Evolutionary conservation across 2,113 vertebrate genomes (phyloP).

Genomic region (Ondatra zibethicus): DNA sequence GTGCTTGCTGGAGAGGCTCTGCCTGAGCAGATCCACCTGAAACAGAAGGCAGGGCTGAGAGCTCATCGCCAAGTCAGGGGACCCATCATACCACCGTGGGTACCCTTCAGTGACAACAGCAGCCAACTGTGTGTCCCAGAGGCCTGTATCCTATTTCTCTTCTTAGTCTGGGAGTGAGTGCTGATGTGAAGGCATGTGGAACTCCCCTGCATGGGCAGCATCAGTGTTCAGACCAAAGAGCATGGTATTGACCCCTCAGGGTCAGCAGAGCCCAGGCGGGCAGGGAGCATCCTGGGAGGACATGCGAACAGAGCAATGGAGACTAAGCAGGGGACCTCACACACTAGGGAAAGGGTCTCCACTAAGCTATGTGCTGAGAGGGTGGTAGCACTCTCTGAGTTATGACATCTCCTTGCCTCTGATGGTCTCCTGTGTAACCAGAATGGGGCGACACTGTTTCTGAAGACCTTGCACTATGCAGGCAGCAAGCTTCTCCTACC

Average conservation of each 20-base stretch:
- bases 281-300: not conserved
- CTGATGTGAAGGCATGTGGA: fast-evolving
- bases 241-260: fast-evolving
- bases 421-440: not conserved
- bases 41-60: fast-evolving
- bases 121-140: not conserved
- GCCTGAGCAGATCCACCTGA: conserved; percentile 96
- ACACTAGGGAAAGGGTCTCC: not conserved
- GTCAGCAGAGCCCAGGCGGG: not conserved
- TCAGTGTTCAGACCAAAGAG: fast-evolving
- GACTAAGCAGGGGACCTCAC: not conserved
- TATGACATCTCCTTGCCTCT: not conserved
- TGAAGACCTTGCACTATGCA: fast-evolving
- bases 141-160: fast-evolving
- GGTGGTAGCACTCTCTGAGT: too few relatives aligned
- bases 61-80: fast-evolving
- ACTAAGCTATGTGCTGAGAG: not conserved
- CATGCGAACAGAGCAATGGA: too few relatives aligned
- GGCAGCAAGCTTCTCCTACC: not conserved
- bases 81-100: fast-evolving
- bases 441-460: fast-evolving
- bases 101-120: fast-evolving
- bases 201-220: fast-evolving
- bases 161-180: not conserved
- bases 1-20: conserved; percentile 89